phyloP scores from a whole-genome alignment of 2,888 invertebrate genomes.

The Sericinus montela region DNA sequence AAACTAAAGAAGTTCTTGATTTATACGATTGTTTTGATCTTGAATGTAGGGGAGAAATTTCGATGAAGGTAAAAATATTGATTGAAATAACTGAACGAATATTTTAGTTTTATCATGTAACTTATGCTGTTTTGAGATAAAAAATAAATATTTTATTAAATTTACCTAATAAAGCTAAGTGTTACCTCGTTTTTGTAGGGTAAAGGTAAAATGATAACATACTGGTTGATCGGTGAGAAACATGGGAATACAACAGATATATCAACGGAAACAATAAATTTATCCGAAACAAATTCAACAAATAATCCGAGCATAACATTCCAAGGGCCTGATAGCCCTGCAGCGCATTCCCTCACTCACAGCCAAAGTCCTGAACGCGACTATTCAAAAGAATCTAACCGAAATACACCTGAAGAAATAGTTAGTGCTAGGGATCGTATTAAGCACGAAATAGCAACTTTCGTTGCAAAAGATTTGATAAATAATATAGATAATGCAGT shows the following conservation, averaged over 20 bases:
- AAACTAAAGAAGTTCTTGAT: constrained; percentile 91
- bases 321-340: constrained; percentile 72
- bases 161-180: too few species aligned
- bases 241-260: constrained; percentile 29
- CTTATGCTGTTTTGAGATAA: too few species aligned
- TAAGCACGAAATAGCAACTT: constrained; percentile 69
- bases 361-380: constrained; percentile 59
- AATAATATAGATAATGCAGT: constrained; percentile 68
- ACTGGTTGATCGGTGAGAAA: constrained; percentile 89
- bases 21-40: constrained; percentile 91
- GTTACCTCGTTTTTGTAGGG: constrained; percentile 76
- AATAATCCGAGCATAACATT: constrained; percentile 70
- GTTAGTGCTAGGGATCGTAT: constrained; percentile 61
- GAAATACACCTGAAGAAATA: constrained; percentile 47
- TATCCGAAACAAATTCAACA: constrained; percentile 34
- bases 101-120: too few species aligned
- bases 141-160: too few species aligned
- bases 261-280: constrained; percentile 35
- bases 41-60: constrained; percentile 91
- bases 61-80: constrained; percentile 86
- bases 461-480: constrained; percentile 68
- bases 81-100: too few species aligned
- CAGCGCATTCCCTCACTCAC: constrained; percentile 60
- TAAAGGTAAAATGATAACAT: constrained; percentile 93
- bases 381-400: constrained; percentile 43